Evolutionary conservation across 2,888 invertebrate species (phyloP).

Genomic region (Panopea generosa): DNA sequence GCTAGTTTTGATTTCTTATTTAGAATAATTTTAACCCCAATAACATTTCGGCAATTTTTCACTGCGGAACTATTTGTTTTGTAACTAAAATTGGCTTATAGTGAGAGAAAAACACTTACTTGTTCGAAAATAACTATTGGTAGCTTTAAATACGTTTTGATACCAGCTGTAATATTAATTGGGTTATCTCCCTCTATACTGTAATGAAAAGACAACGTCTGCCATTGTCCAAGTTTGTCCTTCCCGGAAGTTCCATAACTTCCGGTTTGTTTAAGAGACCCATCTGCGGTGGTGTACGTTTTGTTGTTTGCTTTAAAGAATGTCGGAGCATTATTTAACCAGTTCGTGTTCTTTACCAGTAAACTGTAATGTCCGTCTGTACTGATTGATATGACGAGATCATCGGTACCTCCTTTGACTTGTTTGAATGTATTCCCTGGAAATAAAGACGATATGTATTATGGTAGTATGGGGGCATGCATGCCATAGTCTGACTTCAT

Average conservation of each 20-base stretch:
- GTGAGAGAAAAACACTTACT: too few relatives aligned
- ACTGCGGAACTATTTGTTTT: too few relatives aligned
- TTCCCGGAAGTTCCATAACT: slow-evolving; percentile 16
- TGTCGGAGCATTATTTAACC: slow-evolving; percentile 65
- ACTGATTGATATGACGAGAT: slow-evolving; percentile 14
- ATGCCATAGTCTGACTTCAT: too few relatives aligned
- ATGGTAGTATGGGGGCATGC: too few relatives aligned
- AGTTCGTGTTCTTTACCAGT: slow-evolving; percentile 31
- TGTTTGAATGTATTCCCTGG: not conserved
- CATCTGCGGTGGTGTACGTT: slow-evolving; percentile 56
- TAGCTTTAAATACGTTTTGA: slow-evolving; percentile 35
- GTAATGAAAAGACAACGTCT: slow-evolving; percentile 29
- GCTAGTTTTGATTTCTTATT: too few relatives aligned
- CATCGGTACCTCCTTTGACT: not conserved
- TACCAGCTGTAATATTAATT: slow-evolving; percentile 31
- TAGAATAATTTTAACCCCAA: too few relatives aligned
- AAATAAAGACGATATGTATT: too few relatives aligned
- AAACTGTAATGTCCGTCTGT: slow-evolving; percentile 30
- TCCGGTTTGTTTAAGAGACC: slow-evolving; percentile 45
- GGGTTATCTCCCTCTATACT: not conserved
- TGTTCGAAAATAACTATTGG: slow-evolving; percentile 56
- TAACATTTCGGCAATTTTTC: too few relatives aligned
- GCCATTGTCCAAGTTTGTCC: slow-evolving; percentile 54
- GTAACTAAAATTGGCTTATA: too few relatives aligned
- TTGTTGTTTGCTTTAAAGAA: slow-evolving; percentile 62